Conservation (phyloP, 2,888 invertebrate genomes). For the Diploptera punctata region DNA sequence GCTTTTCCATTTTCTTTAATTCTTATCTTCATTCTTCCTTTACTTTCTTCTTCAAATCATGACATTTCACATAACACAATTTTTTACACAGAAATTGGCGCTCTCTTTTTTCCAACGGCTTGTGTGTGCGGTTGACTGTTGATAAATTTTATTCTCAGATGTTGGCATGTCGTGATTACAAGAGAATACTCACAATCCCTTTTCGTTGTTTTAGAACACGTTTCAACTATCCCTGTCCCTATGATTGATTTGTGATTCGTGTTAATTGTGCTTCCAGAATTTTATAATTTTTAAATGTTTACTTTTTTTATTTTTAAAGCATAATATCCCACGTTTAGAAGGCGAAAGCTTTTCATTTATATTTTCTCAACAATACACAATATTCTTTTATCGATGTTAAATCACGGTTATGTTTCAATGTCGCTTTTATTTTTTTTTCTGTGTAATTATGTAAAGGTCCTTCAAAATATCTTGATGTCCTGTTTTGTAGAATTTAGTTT, state of each 20-base stretch:
- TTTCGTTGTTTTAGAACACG: constrained; percentile 17
- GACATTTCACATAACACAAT: constrained; percentile 26
- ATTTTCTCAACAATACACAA: constrained; percentile 16
- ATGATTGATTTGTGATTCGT: constrained; percentile 19
- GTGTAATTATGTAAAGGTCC: constrained; percentile 20
- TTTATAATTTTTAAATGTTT: neutral
- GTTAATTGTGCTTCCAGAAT: constrained; percentile 17
- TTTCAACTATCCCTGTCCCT: constrained; percentile 8
- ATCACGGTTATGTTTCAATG: constrained; percentile 23
- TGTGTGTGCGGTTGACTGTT: constrained; percentile 40
- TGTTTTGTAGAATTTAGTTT: constrained; percentile 29
- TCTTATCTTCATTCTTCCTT: constrained; percentile 32
- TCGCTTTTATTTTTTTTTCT: constrained; percentile 25
- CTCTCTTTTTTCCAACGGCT: constrained; percentile 35
- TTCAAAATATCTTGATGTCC: constrained; percentile 22
- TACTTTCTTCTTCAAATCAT: constrained; percentile 33
- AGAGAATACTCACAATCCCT: constrained; percentile 20
- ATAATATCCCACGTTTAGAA: constrained; percentile 9
- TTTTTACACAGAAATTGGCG: constrained; percentile 5
- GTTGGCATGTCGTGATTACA: constrained; percentile 30
- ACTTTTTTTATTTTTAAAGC: constrained; percentile 6
- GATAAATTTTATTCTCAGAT: constrained; percentile 32
- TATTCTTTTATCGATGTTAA: neutral
- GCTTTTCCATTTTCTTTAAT: constrained; percentile 19
- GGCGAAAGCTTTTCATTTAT: neutral